Base-by-base conservation (phyloP, 2,113 vertebrate species). In the Colossoma macropomum region DNA sequence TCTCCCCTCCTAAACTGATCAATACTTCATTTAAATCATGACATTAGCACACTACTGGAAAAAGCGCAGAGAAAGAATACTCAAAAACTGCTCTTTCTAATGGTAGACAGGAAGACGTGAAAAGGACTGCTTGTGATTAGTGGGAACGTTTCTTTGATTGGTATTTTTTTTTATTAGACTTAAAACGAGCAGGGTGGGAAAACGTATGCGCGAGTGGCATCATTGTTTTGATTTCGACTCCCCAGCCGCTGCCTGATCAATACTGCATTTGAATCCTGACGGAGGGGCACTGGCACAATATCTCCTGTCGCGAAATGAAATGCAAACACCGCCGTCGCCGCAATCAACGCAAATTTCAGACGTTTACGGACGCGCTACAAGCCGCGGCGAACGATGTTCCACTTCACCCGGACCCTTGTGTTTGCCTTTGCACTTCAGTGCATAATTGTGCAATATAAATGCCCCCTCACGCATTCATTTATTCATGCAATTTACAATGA, bases 11-110 rank as follows among this genome's bases (percentile, higher is more conserved):
- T 94, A 93, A 94, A 94, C 94, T 95, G 94, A 95, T 95, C 94
- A 95, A 95, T 95, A 95, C 94, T 95, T 95, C 94, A 95, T 95
- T 95, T 95, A 95, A 95, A 95, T 95, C 94, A 93, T 94, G 94
- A 94, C 94, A 95, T 95, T 95, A 95, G 92, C 93, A 94, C 93
- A 92, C 92, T 88, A 91, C 90, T 88, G 88, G 88, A 91, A 91
- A 92, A 91, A 88, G 34, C 83, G 77, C 81, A 84, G 41, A 89
- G 85, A 89, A 87, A 84, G 89, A 91, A 90, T 59, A 90, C 86
- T 89, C 88, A 91, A 65, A 74, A 16, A 25, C 0, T 77, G 86
- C 70, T 60, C 52, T 0, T 5, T 88, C 74, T 77, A 74, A 70
- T 83, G 82, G 82, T 85, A 82, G 87, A 71, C 62, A 23, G 70